Evolutionary conservation across 2,888 invertebrate genomes (phyloP).

Genomic region (Uropetala carovei): DNA sequence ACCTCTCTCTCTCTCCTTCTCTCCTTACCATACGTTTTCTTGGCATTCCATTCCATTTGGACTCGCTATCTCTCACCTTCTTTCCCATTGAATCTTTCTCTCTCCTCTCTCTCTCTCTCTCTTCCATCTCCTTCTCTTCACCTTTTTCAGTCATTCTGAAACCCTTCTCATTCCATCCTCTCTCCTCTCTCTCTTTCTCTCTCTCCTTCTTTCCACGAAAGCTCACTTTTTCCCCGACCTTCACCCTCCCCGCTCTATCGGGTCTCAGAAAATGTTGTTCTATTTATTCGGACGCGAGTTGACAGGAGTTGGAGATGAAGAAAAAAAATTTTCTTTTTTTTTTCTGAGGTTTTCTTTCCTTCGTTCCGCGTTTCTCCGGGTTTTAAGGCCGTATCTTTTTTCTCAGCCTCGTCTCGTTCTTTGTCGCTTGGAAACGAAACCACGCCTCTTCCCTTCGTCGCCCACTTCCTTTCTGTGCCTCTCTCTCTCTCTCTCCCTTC

Average conservation of each 20-base stretch:
- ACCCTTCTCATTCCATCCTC: constrained; percentile 19
- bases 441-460: neutral
- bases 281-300: constrained; percentile 9
- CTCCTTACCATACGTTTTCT: no score
- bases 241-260: neutral
- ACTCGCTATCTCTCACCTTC: neutral
- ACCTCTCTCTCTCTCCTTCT: neutral
- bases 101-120: neutral
- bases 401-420: neutral
- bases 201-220: neutral
- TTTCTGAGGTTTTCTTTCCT: neutral
- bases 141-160: neutral
- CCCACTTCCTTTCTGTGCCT: neutral
- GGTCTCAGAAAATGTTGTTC: constrained; percentile 23
- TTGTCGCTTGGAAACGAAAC: neutral
- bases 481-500: neutral
- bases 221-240: neutral
- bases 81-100: neutral
- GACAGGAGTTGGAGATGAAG: neutral
- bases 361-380: neutral
- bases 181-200: no score
- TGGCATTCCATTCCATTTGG: neutral
- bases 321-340: neutral
- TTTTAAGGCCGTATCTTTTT: constrained; percentile 23
- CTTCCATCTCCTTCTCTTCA: neutral